Evolutionary conservation across 2,113 vertebrate species (phyloP).

Genomic region (Nesogale talazaci): DNA sequence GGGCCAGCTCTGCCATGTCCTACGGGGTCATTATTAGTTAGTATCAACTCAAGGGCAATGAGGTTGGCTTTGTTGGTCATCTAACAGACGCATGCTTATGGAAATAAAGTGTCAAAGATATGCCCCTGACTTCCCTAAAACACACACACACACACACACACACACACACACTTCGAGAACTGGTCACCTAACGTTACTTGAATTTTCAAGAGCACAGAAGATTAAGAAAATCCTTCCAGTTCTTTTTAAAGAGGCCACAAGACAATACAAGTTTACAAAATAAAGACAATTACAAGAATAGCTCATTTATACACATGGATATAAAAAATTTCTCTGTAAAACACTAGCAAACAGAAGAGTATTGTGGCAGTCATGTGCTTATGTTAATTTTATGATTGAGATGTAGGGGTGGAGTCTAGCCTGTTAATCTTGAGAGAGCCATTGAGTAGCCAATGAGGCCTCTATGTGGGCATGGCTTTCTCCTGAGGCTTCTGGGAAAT

Average conservation of each 20-base stretch:
- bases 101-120: not conserved
- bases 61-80: not conserved
- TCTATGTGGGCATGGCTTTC: too few species aligned
- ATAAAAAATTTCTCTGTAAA: not conserved
- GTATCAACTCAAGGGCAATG: too few species aligned
- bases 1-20: too few species aligned
- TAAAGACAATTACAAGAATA: not conserved
- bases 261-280: not conserved
- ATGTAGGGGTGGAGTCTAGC: too few species aligned
- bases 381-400: too few species aligned
- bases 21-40: too few species aligned
- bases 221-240: not conserved
- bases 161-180: not conserved
- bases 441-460: too few species aligned
- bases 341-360: constrained; percentile 1
- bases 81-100: not conserved
- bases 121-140: not conserved
- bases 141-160: not conserved
- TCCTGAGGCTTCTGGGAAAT: too few species aligned
- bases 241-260: not conserved
- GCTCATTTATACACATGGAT: not conserved
- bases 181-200: not conserved
- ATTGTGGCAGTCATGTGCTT: too few species aligned
- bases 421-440: too few species aligned
- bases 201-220: not conserved